Evolutionary conservation across 2,888 invertebrate species (phyloP).

Genomic region (Drosophila gaucha): DNA sequence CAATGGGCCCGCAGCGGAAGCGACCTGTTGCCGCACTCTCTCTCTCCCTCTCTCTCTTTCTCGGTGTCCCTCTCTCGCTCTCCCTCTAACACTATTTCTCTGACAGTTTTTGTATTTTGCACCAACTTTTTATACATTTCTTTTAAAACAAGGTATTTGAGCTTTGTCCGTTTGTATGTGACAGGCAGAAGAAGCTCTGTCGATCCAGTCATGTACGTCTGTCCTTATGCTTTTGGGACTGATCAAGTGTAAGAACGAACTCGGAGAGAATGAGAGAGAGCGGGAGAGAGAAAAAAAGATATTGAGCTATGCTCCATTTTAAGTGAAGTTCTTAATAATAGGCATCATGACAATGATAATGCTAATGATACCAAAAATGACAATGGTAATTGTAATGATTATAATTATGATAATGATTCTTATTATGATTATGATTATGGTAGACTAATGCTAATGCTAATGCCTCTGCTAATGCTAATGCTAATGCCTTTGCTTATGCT

Average conservation of each 20-base stretch:
- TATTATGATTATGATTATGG: not conserved
- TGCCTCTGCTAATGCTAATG: not conserved
- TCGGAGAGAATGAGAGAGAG: no score
- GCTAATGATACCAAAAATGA: not conserved
- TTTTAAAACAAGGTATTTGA: not conserved
- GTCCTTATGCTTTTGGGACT: no score
- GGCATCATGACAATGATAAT: not conserved
- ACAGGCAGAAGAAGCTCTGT: not conserved
- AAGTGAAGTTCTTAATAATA: not conserved
- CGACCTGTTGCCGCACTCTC: conserved; percentile 64
- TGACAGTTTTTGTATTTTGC: conserved; percentile 1
- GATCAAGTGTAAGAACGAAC: no score
- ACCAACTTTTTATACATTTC: no score
- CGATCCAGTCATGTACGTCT: no score
- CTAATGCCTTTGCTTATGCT: not conserved
- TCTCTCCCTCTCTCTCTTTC: conserved; percentile 3
- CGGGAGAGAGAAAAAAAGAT: no score
- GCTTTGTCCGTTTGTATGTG: not conserved
- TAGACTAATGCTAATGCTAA: not conserved
- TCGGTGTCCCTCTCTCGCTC: not conserved
- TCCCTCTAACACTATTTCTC: not conserved
- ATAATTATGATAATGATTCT: not conserved
- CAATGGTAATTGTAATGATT: not conserved
- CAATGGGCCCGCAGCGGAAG: conserved; percentile 65
- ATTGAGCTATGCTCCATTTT: no score